Conservation (phyloP, 2,888 invertebrate genomes). For the Polyommatus iphigenia region DNA sequence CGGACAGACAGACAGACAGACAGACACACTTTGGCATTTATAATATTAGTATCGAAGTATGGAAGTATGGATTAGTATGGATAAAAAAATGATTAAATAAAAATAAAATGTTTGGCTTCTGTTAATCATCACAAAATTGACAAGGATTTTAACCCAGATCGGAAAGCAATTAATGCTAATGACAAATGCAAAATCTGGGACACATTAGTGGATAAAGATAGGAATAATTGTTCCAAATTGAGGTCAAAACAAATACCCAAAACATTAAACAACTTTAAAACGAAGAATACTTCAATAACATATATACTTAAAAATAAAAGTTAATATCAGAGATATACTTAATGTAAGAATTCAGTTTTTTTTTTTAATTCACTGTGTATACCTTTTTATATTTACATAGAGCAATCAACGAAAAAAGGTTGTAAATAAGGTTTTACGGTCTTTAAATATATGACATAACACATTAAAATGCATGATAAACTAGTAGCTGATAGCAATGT, state of each 20-base stretch:
- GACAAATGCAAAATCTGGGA: conserved; percentile 64
- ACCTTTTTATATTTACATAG: no score
- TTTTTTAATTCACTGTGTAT: no score
- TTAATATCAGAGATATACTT: no score
- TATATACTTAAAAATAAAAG: no score
- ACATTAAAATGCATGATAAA: background rate
- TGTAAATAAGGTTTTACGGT: background rate
- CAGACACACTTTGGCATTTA: no score
- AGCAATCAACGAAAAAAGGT: background rate
- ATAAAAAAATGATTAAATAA: no score
- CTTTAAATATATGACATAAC: background rate
- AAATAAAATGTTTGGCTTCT: background rate
- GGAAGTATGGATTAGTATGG: no score
- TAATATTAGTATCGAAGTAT: no score
- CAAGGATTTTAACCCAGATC: conserved; percentile 57
- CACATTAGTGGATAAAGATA: conserved; percentile 46
- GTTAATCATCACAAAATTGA: conserved; percentile 4
- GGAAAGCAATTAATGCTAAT: conserved; percentile 63
- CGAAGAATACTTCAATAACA: no score
- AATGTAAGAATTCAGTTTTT: no score
- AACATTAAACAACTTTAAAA: background rate
- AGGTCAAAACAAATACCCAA: conserved; percentile 7
- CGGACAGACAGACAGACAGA: no score
- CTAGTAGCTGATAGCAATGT: conserved; percentile 9
- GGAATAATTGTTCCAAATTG: conserved; percentile 34